A percentile compares a stretch with the other conserved stretches of the same genome.
Conservation (phyloP, 1,140 invertebrate genomes). For the Medauroidea extradentata region DNA sequence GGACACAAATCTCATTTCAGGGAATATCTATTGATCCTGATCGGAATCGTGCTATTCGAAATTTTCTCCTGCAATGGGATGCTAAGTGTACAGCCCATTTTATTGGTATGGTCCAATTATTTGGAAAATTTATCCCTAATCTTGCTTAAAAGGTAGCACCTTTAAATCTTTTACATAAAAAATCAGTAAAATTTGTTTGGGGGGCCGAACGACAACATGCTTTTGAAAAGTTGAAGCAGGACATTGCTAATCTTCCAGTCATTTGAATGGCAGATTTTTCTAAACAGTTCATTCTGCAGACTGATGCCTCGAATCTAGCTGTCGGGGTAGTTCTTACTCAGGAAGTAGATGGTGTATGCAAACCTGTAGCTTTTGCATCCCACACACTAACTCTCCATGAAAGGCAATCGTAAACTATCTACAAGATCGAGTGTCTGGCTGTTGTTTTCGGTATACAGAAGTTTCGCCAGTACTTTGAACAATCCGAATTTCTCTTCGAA, state of each 20-base stretch:
- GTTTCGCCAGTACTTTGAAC: slow-evolving; percentile 42
- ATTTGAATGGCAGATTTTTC: slow-evolving; percentile 34
- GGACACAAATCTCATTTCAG: background rate
- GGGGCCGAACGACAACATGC: slow-evolving; percentile 25
- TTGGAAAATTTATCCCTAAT: background rate
- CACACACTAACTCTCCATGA: slow-evolving; percentile 37
- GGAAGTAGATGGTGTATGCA: slow-evolving; percentile 22
- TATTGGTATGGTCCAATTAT: background rate
- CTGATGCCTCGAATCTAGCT: slow-evolving; percentile 35
- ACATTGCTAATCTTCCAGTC: slow-evolving; percentile 32
- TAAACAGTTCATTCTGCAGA: slow-evolving; percentile 32
- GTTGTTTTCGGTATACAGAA: slow-evolving; percentile 42
- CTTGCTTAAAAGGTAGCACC: slow-evolving; percentile 40
- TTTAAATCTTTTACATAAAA: slow-evolving; percentile 28
- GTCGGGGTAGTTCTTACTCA: slow-evolving; percentile 37
- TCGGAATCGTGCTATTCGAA: background rate
- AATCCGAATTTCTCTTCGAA: background rate
- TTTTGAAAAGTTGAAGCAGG: slow-evolving; percentile 32
- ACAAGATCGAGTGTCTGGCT: slow-evolving; percentile 41
- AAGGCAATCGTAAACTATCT: slow-evolving; percentile 39
- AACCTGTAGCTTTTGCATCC: slow-evolving; percentile 35
- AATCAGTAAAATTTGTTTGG: slow-evolving; percentile 29
- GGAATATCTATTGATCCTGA: background rate
- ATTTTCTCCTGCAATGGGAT: background rate
- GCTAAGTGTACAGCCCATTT: no score